Conservation (phyloP, 2,797 vertebrate species). For the Diceros bicornis region DNA sequence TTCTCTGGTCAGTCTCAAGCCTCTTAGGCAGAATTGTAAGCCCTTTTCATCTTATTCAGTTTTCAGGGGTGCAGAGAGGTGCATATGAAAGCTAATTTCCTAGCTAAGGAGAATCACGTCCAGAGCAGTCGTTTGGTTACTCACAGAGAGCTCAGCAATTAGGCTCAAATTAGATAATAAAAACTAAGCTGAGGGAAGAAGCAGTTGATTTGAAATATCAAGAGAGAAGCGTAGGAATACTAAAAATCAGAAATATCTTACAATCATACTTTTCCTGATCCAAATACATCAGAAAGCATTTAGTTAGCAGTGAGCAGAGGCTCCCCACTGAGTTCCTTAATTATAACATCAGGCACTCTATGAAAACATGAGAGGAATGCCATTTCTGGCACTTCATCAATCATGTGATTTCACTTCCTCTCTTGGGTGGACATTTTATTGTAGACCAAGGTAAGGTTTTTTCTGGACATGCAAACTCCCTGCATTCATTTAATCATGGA, state of each 20-base stretch:
- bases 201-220: slow-evolving; percentile 48
- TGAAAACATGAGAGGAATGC: slow-evolving; percentile 62
- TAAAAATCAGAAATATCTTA: slow-evolving; percentile 55
- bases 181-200: slow-evolving; percentile 57
- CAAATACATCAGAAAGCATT: slow-evolving; percentile 63
- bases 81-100: slow-evolving; percentile 43
- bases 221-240: not conserved
- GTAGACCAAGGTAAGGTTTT: slow-evolving; percentile 51
- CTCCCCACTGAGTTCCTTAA: slow-evolving; percentile 68
- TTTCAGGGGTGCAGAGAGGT: slow-evolving; percentile 33
- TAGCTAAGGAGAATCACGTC: not conserved
- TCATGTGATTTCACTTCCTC: slow-evolving; percentile 50
- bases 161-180: slow-evolving; percentile 69
- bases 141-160: slow-evolving; percentile 61
- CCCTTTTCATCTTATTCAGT: not conserved
- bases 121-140: slow-evolving; percentile 40
- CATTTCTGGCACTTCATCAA: slow-evolving; percentile 68
- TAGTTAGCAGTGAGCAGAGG: slow-evolving; percentile 62
- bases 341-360: slow-evolving; percentile 66
- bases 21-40: not conserved
- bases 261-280: slow-evolving; percentile 36
- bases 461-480: slow-evolving; percentile 52
- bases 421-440: slow-evolving; percentile 66
- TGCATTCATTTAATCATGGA: slow-evolving; percentile 1
- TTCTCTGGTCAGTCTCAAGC: not conserved